Base-by-base conservation (phyloP, 2,113 vertebrate species). In the Ariopsis seemanni region DNA sequence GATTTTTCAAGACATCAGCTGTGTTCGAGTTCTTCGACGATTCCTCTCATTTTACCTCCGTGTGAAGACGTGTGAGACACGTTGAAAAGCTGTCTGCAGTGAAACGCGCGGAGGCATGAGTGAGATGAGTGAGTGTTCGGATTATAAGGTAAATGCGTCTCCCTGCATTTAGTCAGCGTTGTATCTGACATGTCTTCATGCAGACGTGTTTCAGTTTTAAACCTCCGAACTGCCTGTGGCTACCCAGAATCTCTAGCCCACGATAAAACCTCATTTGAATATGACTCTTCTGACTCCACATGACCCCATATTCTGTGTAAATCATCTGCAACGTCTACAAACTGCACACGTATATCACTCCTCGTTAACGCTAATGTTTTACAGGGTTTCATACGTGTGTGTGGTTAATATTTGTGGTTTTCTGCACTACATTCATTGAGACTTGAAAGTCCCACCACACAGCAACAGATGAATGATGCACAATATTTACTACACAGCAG, bases 351-450 rank as follows among this genome's bases (percentile, higher is more conserved):
- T n/a, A 79, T 5, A 30, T 80, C 55, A 34, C 55, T 80, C 11
- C 55, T 20, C 17, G 0, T 30, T 58, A 9, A 30, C 34, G 50
- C 52, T 17, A n/a, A 27, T 55, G 27, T 80, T 79, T 80, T 27
- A 0, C 7, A 65, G 25, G 7, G 25, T 83, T 18, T 52, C 6
- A 17, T 58, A 9, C 63, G 20, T 82, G 57, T 60, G 79, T 89
- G 85, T 86, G 85, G 85, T 86, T 69, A 86, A 81, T 81, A n/a
- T 48, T 71, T 86, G 85, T 86, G 85, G 85, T 58, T 86, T 86
- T 48, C 62, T 86, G 52, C 77, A 81, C 85, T 81, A 58, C 75
- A 81, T 58, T 71, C 85, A 71, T 58, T 71, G 48, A 79, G 25
- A 53, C 84, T 53, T 85, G 14, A 52, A 65, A 30, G 42, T 27